phyloP scores from a whole-genome alignment of 2,113 vertebrate genomes.

The Myxocyprinus asiaticus region DNA sequence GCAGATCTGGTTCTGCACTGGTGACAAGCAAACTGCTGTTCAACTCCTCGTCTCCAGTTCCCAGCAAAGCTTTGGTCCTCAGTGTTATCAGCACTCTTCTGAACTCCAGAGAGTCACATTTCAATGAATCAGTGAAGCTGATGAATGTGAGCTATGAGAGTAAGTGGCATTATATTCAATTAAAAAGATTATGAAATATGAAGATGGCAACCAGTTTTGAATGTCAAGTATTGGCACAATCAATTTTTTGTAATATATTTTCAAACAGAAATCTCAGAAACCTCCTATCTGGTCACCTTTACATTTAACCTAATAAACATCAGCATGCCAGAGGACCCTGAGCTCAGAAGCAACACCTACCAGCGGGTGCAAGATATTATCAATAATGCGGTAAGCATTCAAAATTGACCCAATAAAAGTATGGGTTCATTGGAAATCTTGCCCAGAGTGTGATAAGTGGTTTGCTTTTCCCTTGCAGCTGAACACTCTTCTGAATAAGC shows the following conservation, averaged over 20 bases:
- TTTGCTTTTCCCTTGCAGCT: neutral
- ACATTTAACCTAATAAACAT: neutral
- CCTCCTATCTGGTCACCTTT: neutral
- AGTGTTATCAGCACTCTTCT: neutral
- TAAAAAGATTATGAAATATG: no score
- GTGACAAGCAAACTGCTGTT: neutral
- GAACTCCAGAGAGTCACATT: neutral
- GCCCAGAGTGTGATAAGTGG: neutral
- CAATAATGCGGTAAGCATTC: slow-evolving; percentile 15
- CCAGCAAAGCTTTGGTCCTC: neutral
- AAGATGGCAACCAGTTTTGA: no score
- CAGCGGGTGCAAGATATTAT: neutral
- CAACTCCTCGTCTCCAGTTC: neutral
- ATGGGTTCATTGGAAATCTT: neutral
- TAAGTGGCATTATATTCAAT: neutral
- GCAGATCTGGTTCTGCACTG: neutral
- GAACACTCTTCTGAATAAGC: neutral
- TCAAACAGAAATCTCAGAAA: slow-evolving; percentile 5
- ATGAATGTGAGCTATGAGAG: neutral
- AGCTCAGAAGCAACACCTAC: neutral
- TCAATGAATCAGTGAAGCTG: neutral
- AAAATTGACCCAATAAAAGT: neutral
- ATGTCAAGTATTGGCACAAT: no score
- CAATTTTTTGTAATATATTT: no score
- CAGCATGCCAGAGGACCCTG: neutral